phyloP scores from a whole-genome alignment of 2,113 vertebrate species.

The Rhinoderma darwinii region DNA sequence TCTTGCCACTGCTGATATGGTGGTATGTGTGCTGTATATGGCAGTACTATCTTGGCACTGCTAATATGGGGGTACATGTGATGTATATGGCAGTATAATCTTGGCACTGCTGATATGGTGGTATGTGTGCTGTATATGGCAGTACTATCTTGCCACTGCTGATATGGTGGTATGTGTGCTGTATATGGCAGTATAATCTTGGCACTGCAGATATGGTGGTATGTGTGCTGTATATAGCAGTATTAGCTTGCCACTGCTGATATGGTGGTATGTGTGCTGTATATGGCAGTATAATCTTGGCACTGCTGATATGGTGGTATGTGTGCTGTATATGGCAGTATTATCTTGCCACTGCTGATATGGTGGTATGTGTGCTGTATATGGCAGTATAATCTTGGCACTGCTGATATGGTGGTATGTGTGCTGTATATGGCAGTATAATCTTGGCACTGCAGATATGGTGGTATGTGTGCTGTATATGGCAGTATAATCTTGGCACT shows the following conservation, averaged over 20 bases:
- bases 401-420: neutral
- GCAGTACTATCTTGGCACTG: too few species aligned
- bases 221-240: neutral
- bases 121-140: neutral
- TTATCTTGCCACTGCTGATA: too few species aligned
- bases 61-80: neutral
- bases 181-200: neutral
- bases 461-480: neutral
- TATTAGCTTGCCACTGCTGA: too few species aligned
- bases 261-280: neutral
- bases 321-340: neutral
- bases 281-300: neutral
- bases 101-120: too few species aligned
- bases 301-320: neutral
- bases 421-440: neutral
- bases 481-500: too few species aligned
- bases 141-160: too few species aligned
- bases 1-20: too few species aligned
- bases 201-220: too few species aligned
- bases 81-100: neutral
- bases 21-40: neutral
- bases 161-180: neutral
- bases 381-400: neutral
- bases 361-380: neutral
- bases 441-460: too few species aligned